Evolutionary conservation across 1,140 invertebrate species (phyloP).

Genomic region (Stegodyphus dumicola): DNA sequence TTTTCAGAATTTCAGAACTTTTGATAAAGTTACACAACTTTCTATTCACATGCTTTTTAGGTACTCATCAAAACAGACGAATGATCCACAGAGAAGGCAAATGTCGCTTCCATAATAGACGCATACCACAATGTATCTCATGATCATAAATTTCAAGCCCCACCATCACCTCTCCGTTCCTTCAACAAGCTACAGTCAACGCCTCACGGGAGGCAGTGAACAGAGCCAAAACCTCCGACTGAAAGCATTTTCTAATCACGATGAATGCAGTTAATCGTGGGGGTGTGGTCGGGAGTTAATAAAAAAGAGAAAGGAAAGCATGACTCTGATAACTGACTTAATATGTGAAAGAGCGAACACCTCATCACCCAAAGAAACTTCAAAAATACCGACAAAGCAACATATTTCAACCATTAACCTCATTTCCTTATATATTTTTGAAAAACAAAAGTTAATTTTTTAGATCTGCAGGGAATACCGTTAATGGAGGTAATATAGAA

Average conservation of each 20-base stretch:
- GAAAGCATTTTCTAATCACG: slow-evolving; percentile 60
- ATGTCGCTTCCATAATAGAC: too few species aligned
- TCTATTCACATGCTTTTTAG: not conserved
- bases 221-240: slow-evolving; percentile 40
- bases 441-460: slow-evolving; percentile 50
- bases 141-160: slow-evolving; percentile 26
- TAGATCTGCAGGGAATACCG: not conserved
- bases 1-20: too few species aligned
- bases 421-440: slow-evolving; percentile 50
- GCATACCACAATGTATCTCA: not conserved
- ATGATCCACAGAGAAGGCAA: too few species aligned
- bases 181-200: slow-evolving; percentile 45
- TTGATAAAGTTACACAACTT: too few species aligned
- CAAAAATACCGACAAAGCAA: slow-evolving; percentile 57
- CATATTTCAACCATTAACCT: slow-evolving; percentile 58
- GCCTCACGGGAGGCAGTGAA: slow-evolving; percentile 20
- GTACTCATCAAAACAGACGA: too few species aligned
- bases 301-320: slow-evolving; percentile 10
- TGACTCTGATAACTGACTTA: slow-evolving; percentile 28
- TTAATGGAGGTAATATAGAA: slow-evolving; percentile 55
- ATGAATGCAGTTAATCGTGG: slow-evolving; percentile 51
- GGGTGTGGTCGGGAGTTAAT: slow-evolving; percentile 53
- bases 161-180: not conserved
- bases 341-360: slow-evolving; percentile 35
- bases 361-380: slow-evolving; percentile 27